Percentiles rank a stretch among this genome's conserved stretches.
Evolutionary conservation across 1,140 invertebrate species (phyloP).

Genomic region (Bradysia coprophila): DNA sequence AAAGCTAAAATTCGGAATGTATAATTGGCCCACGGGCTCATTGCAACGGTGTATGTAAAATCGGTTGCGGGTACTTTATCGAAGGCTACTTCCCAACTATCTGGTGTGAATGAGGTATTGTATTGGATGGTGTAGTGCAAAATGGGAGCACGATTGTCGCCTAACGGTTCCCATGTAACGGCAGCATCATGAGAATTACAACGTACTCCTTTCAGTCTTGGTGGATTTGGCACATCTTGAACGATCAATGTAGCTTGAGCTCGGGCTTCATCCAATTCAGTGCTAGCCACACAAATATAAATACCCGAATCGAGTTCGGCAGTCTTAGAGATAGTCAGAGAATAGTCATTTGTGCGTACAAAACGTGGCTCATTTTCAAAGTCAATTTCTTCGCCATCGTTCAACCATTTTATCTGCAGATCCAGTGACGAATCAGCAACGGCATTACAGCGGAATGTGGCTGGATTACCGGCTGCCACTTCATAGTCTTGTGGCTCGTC

Average conservation of each 20-base stretch:
- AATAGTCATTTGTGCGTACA: constrained; percentile 70
- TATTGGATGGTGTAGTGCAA: constrained; percentile 80
- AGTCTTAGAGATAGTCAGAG: constrained; percentile 84
- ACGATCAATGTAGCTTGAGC: constrained; percentile 80
- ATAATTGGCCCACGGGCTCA: constrained; percentile 90
- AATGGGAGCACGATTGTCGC: constrained; percentile 89
- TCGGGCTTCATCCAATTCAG: constrained; percentile 65
- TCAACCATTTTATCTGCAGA: constrained; percentile 73
- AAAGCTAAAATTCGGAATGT: constrained; percentile 86
- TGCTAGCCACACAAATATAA: constrained; percentile 91
- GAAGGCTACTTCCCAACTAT: constrained; percentile 68
- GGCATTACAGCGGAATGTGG: constrained; percentile 88
- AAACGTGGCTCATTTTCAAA: constrained; percentile 72
- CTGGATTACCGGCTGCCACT: constrained; percentile 69
- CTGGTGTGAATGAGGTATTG: constrained; percentile 87
- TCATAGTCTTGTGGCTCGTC: constrained; percentile 79
- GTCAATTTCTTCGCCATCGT: constrained; percentile 69
- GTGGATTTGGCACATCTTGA: constrained; percentile 89
- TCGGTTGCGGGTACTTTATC: constrained; percentile 64
- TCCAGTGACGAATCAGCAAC: constrained; percentile 62
- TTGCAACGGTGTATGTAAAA: constrained; percentile 47
- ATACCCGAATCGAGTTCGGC: constrained; percentile 84
- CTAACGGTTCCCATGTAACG: constrained; percentile 69
- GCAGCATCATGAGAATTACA: constrained; percentile 54
- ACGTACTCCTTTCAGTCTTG: constrained; percentile 39